Base-by-base conservation (phyloP, 2,113 vertebrate genomes). In the Vidua macroura region DNA sequence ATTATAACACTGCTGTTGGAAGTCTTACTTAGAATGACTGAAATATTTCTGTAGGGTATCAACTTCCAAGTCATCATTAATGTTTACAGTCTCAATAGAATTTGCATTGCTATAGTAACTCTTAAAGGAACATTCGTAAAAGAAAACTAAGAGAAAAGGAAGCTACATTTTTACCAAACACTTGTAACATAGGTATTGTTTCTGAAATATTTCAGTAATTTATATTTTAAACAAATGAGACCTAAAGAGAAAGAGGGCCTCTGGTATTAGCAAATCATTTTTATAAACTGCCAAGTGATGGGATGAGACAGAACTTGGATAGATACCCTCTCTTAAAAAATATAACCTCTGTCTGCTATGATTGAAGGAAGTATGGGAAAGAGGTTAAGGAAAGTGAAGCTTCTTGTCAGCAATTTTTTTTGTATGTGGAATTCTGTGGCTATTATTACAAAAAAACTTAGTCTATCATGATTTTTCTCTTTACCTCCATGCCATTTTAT, bases 41-140 rank as follows among this genome's bases (percentile, higher is more conserved):
- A 97, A 96, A 95, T 98, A 95, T 94, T 97, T 98, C 95, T 93
- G 63, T 33, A 97, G 91, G 81, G 83, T 96, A 91, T 98, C 96
- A 96, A 72, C 92, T 97, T 97, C 85, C 95, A 95, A 96, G 87
- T 67, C 87, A 95, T 95, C 94, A 91, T 96, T 94, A 96, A 97
- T 95, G 81, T 96, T 97, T 96, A 96, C 86, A 88, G 77, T 89
- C 91, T 97, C 88, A 97, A 95, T 44, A 96, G 88, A 95, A 95
- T 67, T 93, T 86, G 41, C 56, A 94, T 86, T 95, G 91, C 91
- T 95, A 93, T 89, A 96, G 95, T 90, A 95, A 96, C 91, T 72
- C 80, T 94, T 96, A 95, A 96, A 96, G 88, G 43, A 63, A 67
- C 69, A 92, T 84, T 96, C 72, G 76, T 90, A 70, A 52, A 33